These are phyloP conservation scores for Fregetta grallaria DNA, from an alignment of 2,113 vertebrate species.

Conservation along the genomic window DNA sequence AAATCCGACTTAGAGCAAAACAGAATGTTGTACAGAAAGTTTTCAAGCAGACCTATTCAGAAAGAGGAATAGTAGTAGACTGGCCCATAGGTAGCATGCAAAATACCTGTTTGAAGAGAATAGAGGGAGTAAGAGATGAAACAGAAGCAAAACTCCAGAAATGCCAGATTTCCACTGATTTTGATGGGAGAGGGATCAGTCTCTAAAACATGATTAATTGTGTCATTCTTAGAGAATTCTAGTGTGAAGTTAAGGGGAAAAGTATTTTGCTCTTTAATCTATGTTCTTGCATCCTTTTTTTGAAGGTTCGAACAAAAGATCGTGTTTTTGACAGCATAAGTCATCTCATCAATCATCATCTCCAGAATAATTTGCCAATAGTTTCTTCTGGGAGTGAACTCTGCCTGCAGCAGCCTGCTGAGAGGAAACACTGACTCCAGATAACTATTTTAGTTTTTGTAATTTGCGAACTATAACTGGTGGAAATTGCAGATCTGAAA, in stretches of 20 bases:
- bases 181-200: neutral
- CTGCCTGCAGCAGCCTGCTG: conserved; percentile 91
- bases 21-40: neutral
- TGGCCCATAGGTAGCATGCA: neutral
- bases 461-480: neutral
- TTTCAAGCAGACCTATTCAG: neutral
- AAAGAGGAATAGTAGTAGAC: neutral
- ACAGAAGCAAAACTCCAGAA: neutral
- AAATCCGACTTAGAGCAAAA: neutral
- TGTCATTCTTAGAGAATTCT: neutral
- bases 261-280: neutral
- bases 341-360: conserved; percentile 95
- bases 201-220: neutral
- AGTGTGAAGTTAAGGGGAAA: neutral
- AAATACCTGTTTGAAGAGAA: neutral
- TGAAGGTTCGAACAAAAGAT: conserved; percentile 95
- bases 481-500: conserved; percentile 1
- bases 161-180: neutral
- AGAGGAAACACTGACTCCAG: conserved; percentile 81
- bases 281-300: conserved; percentile 22
- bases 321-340: conserved; percentile 96
- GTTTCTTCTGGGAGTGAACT: conserved; percentile 95
- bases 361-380: conserved; percentile 94
- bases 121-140: neutral
- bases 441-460: conserved; percentile 1